Evolutionary conservation across 2,888 invertebrate species (phyloP).

Genomic region (Bellardia pandia): DNA sequence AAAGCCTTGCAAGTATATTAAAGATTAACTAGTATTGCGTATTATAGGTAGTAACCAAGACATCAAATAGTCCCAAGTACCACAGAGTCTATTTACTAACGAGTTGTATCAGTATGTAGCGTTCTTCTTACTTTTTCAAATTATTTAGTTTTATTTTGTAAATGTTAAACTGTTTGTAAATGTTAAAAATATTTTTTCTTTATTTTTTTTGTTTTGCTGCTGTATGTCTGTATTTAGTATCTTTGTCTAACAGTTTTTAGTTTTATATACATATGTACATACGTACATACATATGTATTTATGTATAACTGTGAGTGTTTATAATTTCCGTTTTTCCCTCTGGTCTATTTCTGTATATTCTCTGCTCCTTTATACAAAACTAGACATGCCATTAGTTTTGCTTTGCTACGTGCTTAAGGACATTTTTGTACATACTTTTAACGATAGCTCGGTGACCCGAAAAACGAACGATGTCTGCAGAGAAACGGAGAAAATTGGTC

Average conservation of each 20-base stretch:
- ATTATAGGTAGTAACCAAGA: no score
- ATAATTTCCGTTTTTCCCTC: constrained; percentile 37
- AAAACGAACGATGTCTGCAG: constrained; percentile 24
- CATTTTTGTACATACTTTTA: constrained; percentile 57
- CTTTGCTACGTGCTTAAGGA: constrained; percentile 72
- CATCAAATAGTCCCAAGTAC: no score
- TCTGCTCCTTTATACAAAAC: constrained; percentile 58
- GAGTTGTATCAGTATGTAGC: neutral
- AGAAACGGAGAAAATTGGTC: constrained; percentile 12
- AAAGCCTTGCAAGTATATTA: no score
- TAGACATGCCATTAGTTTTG: constrained; percentile 67
- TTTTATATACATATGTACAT: neutral
- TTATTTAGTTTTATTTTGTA: constrained; percentile 27
- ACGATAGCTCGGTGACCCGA: constrained; percentile 67
- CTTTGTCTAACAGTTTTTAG: constrained; percentile 14
- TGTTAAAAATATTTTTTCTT: neutral
- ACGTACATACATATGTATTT: neutral
- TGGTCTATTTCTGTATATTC: constrained; percentile 37
- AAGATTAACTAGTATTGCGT: no score
- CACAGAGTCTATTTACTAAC: neutral
- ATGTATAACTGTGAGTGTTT: neutral
- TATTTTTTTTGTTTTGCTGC: constrained; percentile 11
- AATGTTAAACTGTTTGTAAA: constrained; percentile 37
- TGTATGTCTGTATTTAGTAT: constrained; percentile 17
- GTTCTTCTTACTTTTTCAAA: constrained; percentile 1